Evolutionary conservation across 2,888 invertebrate genomes (phyloP).

Genomic region (Calephelis perditalis): DNA sequence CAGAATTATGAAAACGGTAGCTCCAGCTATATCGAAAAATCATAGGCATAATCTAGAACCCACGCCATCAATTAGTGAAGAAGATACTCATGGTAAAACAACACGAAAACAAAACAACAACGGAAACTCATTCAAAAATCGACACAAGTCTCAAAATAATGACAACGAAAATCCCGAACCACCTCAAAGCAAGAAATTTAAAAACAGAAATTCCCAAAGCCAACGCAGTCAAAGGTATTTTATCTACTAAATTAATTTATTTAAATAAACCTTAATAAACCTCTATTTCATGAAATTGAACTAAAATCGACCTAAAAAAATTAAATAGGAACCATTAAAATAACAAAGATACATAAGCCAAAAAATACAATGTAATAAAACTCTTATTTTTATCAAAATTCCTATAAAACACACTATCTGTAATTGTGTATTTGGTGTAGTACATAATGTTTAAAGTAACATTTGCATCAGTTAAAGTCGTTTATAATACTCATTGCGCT

Average conservation of each 20-base stretch:
- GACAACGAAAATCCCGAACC: constrained; percentile 57
- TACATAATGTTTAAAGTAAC: no score
- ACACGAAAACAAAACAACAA: constrained; percentile 71
- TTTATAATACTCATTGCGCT: no score
- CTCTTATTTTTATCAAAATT: no score
- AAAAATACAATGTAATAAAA: no score
- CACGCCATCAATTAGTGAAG: constrained; percentile 80
- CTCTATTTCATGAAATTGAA: no score
- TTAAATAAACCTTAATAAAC: no score
- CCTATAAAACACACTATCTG: no score
- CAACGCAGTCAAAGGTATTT: constrained; percentile 65
- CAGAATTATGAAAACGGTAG: constrained; percentile 87
- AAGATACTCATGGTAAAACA: constrained; percentile 74
- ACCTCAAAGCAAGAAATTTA: constrained; percentile 62
- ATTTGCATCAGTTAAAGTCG: no score
- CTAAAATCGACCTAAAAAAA: no score
- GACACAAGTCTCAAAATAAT: constrained; percentile 61
- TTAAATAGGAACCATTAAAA: no score
- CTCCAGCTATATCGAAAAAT: constrained; percentile 77
- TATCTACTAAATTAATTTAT: neutral
- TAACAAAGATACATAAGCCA: no score
- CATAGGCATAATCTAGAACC: constrained; percentile 81
- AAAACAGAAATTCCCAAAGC: constrained; percentile 57
- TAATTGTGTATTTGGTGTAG: no score
- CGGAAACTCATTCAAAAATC: constrained; percentile 78